Evolutionary conservation across 2,797 vertebrate genomes (phyloP), one percentile per base, ranked within the genome.

Genomic region (Trematomus bernacchii): DNA sequence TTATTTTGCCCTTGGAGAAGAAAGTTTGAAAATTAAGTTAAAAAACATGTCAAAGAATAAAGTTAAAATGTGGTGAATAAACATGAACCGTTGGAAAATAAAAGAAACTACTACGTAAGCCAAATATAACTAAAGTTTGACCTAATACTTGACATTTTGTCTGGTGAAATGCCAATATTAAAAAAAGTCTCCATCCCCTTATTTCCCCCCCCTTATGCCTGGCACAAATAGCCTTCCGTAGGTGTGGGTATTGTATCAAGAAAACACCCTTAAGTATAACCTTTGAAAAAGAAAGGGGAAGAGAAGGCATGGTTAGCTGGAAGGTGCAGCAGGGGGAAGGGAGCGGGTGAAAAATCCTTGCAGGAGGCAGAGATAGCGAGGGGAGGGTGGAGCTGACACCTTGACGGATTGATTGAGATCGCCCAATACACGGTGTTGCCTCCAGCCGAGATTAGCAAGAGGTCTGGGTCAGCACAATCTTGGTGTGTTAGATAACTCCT

Each of bases 321-420:
- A 47, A 57, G 82, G 50, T 27, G 27, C 27, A 63, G 61, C 6
- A 18, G 21, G 47, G 44, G 61, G 19, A 9, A 27, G 69, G 61
- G 46, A 46, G 23, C 1, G 43, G 55, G n/a, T 11, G 37, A 71
- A 19, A 77, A 76, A 82, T 57, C 78, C 54, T 69, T 43, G 55
- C 60, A 66, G 73, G 66, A 51, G 76, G 61, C 21, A 63, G 62
- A 74, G 67, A 71, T 63, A 65, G 78, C 40, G 73, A 79, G 57
- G 42, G 33, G 71, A 69, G 77, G 81, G 85, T 73, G 85, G 84
- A 72, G 85, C 76, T 84, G 88, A 88, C 92, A 89, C 91, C 87
- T 88, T 91, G 91, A 93, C 76, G 74, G 91, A 92, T 93, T 85
- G 92, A 94, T 93, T 92, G 90, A 91, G 88, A 91, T 92, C 76